phyloP scores from a whole-genome alignment of 2,888 invertebrate species.

The Celastrina argiolus region DNA sequence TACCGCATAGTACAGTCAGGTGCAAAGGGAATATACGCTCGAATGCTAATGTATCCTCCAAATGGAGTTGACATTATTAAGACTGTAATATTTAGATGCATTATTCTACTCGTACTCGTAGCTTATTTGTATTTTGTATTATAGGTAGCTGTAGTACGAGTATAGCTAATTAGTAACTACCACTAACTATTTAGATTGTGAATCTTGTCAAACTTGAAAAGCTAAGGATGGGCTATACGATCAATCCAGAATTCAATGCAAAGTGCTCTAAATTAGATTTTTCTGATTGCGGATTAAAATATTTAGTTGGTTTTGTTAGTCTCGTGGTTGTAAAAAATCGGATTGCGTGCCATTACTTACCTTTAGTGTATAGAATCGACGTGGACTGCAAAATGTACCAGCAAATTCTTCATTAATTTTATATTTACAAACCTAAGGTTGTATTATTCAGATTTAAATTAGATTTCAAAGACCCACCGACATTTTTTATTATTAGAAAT shows the following conservation, averaged over 20 bases:
- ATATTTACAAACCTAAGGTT: too few species aligned
- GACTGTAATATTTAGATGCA: background rate
- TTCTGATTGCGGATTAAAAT: too few species aligned
- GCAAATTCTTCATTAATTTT: background rate
- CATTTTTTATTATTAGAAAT: too few species aligned
- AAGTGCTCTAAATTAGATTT: too few species aligned
- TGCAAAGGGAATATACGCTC: background rate
- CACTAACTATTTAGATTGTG: background rate
- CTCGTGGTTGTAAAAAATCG: background rate
- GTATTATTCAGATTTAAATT: too few species aligned
- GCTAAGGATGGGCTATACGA: too few species aligned
- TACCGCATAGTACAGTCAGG: background rate
- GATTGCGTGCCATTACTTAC: background rate
- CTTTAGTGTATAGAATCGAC: background rate
- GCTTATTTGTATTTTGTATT: too few species aligned
- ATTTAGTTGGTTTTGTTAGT: background rate
- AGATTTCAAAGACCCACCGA: too few species aligned
- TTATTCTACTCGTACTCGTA: background rate
- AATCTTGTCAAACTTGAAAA: background rate
- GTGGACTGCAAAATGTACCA: background rate
- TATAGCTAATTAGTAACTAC: background rate
- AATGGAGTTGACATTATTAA: conserved; percentile 1
- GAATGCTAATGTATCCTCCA: background rate
- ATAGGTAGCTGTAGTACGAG: background rate
- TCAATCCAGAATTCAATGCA: too few species aligned